Conservation (phyloP, 2,888 invertebrate genomes). For the Polymixis flavicincta region DNA sequence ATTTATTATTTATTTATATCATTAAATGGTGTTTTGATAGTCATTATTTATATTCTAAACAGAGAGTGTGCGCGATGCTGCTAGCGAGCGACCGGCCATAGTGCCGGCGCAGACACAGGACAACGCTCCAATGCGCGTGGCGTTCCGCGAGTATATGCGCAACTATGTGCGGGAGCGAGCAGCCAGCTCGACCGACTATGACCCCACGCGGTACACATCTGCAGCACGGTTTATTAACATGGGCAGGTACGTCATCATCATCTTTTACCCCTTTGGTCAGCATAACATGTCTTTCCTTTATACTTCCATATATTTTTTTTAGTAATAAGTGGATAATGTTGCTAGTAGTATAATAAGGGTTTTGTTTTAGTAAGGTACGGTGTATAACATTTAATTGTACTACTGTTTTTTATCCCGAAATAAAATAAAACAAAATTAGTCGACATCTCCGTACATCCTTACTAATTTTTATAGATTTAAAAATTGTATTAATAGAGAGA, state of each 20-base stretch:
- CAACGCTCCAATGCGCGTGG: conserved; percentile 69
- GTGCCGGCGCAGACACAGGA: conserved; percentile 51
- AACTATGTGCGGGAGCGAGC: conserved; percentile 74
- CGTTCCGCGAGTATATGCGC: conserved; percentile 81
- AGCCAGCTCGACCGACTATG: conserved; percentile 75
- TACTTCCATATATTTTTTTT: too few relatives aligned
- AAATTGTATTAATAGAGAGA: too few relatives aligned
- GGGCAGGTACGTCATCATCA: conserved; percentile 57
- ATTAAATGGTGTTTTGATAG: too few relatives aligned
- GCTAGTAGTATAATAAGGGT: too few relatives aligned
- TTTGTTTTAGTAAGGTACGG: too few relatives aligned
- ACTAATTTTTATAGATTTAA: too few relatives aligned
- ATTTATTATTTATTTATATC: too few relatives aligned
- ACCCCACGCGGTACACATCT: conserved; percentile 72
- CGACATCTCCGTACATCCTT: too few relatives aligned
- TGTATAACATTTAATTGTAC: too few relatives aligned
- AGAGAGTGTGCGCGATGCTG: conserved; percentile 78
- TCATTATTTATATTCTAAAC: conserved; percentile 14
- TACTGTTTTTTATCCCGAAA: too few relatives aligned
- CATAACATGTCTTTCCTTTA: not conserved
- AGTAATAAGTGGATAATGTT: too few relatives aligned
- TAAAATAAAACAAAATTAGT: too few relatives aligned
- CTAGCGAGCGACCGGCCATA: conserved; percentile 51
- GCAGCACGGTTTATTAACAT: conserved; percentile 76
- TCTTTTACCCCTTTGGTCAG: not conserved